Conservation (phyloP, 2,888 invertebrate species). For the Zhuqinia jingwanae region DNA sequence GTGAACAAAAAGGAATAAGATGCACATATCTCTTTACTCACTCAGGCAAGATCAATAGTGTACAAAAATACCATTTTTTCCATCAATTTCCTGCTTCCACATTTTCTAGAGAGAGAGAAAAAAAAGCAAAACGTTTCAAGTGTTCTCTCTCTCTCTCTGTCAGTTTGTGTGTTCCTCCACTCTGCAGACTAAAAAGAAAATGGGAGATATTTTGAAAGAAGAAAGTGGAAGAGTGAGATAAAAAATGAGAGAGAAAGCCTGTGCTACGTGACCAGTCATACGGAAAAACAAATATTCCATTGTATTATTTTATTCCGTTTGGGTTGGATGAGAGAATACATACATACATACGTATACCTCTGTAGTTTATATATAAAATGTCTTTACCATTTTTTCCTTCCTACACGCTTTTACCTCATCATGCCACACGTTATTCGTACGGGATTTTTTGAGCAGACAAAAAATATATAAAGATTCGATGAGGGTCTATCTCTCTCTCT, state of each 20-base stretch:
- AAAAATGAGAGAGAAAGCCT: conserved; percentile 59
- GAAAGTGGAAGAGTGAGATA: conserved; percentile 59
- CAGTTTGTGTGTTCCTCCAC: conserved; percentile 7
- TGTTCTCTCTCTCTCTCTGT: conserved; percentile 26
- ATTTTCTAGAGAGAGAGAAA: background rate
- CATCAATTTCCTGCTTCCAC: conserved; percentile 56
- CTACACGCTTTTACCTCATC: background rate
- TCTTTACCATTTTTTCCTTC: background rate
- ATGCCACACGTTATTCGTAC: background rate
- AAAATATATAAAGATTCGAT: conserved; percentile 17
- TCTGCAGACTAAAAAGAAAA: conserved; percentile 6
- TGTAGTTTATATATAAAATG: too few species aligned
- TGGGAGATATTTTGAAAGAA: conserved; percentile 45
- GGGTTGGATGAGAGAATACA: conserved; percentile 18
- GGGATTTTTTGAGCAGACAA: background rate
- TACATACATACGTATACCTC: background rate
- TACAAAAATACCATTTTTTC: conserved; percentile 34
- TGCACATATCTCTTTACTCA: background rate
- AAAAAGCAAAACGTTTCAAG: conserved; percentile 56
- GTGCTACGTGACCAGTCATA: conserved; percentile 78
- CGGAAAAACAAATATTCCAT: conserved; percentile 79
- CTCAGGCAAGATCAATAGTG: conserved; percentile 45
- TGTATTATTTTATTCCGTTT: conserved; percentile 46
- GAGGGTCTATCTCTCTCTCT: conserved; percentile 16
- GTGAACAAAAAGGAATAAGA: too few species aligned